A percentile compares a stretch with the other conserved stretches of the same genome.
Evolutionary conservation across 2,797 vertebrate genomes (phyloP).

Genomic region (Microchirus variegatus): DNA sequence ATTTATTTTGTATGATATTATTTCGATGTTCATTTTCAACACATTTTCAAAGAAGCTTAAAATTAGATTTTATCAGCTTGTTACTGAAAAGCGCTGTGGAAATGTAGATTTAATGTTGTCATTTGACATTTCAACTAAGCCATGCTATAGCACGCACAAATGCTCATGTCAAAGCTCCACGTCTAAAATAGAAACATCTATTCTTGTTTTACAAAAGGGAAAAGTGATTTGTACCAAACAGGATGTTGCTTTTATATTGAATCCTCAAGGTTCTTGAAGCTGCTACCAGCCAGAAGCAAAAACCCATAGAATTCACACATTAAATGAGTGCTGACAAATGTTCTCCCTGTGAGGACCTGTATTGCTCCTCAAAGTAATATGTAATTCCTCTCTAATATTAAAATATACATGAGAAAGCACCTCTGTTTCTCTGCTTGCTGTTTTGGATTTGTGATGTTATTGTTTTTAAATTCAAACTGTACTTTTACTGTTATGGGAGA

Average conservation of each 20-base stretch:
- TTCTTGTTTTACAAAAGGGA: background rate
- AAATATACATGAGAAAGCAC: background rate
- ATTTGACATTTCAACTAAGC: no score
- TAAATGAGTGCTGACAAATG: background rate
- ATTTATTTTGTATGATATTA: no score
- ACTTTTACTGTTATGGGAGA: no score
- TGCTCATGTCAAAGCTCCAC: background rate
- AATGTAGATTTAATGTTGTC: no score
- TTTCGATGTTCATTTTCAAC: no score
- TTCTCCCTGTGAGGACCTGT: background rate
- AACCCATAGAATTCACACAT: background rate
- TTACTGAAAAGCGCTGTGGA: no score
- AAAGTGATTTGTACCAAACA: background rate
- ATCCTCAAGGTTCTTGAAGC: slow-evolving; percentile 3
- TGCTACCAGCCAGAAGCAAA: background rate
- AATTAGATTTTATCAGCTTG: no score
- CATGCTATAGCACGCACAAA: no score
- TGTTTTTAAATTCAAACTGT: no score
- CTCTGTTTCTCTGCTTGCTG: background rate
- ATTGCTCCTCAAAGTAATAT: no score
- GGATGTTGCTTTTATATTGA: slow-evolving; percentile 2
- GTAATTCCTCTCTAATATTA: background rate
- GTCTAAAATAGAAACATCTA: background rate
- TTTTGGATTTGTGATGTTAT: no score
- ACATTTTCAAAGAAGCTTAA: no score